phyloP scores from a whole-genome alignment of 2,113 vertebrate genomes.

The Carassius carassius region DNA sequence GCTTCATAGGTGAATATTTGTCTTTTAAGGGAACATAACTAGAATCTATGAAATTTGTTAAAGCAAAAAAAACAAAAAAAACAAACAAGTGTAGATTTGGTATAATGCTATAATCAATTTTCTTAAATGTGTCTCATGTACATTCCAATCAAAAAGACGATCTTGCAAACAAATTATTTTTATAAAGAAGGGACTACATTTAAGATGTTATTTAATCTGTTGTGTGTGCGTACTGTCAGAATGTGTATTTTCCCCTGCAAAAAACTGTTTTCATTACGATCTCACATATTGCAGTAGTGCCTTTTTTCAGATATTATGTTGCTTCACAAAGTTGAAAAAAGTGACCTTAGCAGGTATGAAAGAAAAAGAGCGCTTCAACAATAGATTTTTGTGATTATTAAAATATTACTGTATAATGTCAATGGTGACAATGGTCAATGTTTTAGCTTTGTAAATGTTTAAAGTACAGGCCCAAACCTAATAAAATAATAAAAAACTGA shows the following conservation, averaged over 20 bases:
- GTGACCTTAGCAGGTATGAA: slow-evolving; percentile 9
- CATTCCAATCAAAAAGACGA: slow-evolving; percentile 14
- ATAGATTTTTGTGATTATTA: background rate
- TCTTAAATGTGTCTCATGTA: slow-evolving; percentile 11
- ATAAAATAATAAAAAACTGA: slow-evolving; percentile 17
- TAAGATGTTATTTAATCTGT: slow-evolving; percentile 3
- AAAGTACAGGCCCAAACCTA: background rate
- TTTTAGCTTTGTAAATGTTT: slow-evolving; percentile 16
- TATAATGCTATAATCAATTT: slow-evolving; percentile 1
- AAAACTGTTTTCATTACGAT: background rate
- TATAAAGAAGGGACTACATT: slow-evolving; percentile 24
- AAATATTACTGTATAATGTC: background rate
- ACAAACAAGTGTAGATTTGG: background rate
- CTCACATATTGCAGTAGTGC: background rate
- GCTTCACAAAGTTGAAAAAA: slow-evolving; percentile 7
- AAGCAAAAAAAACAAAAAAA: background rate
- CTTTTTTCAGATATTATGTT: background rate
- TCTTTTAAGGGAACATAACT: background rate
- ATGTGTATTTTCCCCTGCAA: background rate
- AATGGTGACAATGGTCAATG: background rate
- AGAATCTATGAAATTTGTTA: background rate
- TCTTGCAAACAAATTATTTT: slow-evolving; percentile 3
- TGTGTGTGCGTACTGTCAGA: background rate
- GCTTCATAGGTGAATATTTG: background rate
- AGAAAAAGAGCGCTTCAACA: background rate